These are phyloP conservation scores for Andricus curvator DNA, from an alignment of 2,888 invertebrate species.

Conservation along the genomic window DNA sequence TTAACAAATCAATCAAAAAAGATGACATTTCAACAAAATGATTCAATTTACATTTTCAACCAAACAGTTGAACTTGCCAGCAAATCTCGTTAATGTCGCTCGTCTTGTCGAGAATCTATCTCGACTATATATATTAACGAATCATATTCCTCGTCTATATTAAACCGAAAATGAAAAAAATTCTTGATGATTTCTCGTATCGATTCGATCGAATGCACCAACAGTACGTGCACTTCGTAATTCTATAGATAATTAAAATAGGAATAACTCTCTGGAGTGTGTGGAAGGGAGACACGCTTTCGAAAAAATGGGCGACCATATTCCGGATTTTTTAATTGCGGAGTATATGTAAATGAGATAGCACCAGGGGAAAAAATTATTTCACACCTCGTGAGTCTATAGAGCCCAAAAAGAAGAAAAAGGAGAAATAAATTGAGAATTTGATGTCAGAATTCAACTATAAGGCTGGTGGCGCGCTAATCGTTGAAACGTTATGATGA, in stretches of 20 bases:
- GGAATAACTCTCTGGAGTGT: not conserved
- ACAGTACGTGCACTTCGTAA: too few relatives aligned
- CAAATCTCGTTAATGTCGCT: too few relatives aligned
- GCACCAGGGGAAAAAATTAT: not conserved
- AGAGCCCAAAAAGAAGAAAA: not conserved
- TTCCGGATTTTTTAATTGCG: slow-evolving; percentile 2
- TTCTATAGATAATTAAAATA: not conserved
- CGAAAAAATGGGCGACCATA: not conserved
- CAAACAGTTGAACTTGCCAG: too few relatives aligned
- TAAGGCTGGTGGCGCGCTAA: not conserved
- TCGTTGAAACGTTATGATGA: slow-evolving; percentile 37
- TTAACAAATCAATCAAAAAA: too few relatives aligned
- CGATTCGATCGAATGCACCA: too few relatives aligned
- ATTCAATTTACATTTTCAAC: too few relatives aligned
- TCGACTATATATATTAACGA: too few relatives aligned
- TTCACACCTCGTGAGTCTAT: slow-evolving; percentile 25
- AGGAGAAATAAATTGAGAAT: slow-evolving; percentile 23
- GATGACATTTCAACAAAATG: too few relatives aligned
- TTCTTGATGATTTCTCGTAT: too few relatives aligned
- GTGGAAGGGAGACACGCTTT: not conserved
- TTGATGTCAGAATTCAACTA: slow-evolving; percentile 9
- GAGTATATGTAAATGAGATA: not conserved
- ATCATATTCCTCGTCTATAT: too few relatives aligned
- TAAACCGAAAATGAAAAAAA: too few relatives aligned
- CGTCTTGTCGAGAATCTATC: too few relatives aligned